Base-by-base conservation (phyloP, 2,113 vertebrate species). In the Lethenteron reissneri region DNA sequence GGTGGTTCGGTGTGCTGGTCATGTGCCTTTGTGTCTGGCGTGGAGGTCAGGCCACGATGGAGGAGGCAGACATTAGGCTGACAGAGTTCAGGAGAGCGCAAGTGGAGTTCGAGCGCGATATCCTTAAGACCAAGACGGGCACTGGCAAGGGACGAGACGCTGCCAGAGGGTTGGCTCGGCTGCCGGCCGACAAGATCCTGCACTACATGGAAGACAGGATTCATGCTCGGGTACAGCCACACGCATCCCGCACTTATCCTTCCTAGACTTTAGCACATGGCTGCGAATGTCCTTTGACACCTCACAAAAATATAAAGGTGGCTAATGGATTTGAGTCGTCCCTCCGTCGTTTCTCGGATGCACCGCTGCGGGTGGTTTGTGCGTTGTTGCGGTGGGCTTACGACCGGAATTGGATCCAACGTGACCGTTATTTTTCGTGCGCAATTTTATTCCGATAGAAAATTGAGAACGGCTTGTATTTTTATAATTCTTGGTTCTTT, bases 191-290 rank as follows among this genome's bases (percentile, higher is more conserved):
- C 70, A 85, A 82, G 74, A 72, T 85, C 72, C 75, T 82, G 74
- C 80, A 79, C 70, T 86, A 84, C 76, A 73, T 84, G 3, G 83
- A 84, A 71, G 78, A 84, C 58, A 78, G 74, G 78, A 84, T 80
- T 58, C 78, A 71, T 56, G 71, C 76, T 58, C 81, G 80, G 80
- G 85, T 86, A 82, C 83, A 77, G 13, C 41, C n/a, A 70, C 12
- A 58, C 57, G 57, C 57, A 57, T 57, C 15, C 8, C 1, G 6
- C 1, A 41, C 41, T 41, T 41, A 5, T 6, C 41, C 41, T 41
- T 41, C 41, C 41, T 41, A 41, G 41, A 41, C 41, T 41, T 41
- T 41, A 41, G 41, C 41, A 41, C 41, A 41, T 5, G 41, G 41
- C 41, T 41, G 41, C 41, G 41, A 41, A 41, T 41, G 41, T 41